Evolutionary conservation across 2,888 invertebrate genomes (phyloP), one percentile per base, ranked within the genome.

Genomic region (Mycogona germanica): DNA sequence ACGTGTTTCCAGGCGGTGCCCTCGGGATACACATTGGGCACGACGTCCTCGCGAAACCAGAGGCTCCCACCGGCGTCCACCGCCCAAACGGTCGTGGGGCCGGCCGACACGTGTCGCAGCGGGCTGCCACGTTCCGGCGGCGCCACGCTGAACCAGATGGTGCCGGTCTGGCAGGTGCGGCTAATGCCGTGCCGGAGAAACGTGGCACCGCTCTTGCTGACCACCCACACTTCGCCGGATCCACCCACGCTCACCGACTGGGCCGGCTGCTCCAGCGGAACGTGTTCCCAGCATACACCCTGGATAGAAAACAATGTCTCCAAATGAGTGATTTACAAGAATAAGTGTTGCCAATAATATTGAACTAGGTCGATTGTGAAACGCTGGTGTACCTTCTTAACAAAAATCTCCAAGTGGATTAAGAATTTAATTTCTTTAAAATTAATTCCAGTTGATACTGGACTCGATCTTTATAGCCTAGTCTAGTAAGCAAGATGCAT

Each of bases 201-300:
- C 2, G 86, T 79, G 60, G 86, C 83, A 35, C 92, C 92, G 72
- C 86, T 88, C 63, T 81, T 79, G 0, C 87, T 87, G 61, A 91
- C 80, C 12, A 83, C 89, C 77, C 87, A 88, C 9, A 85, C 64
- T 19, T 62, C 52, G 29, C 19, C 38, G 3, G 80, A 78, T 58
- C 82, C 81, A 61, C 67, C 67, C 14, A 66, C 62, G 38, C 63
- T 62, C 17, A 68, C 61, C 6, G 64, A 82, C 37, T 79, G 75
- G 58, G 91, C 72, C 2, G 83, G 76, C 68, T 89, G 87, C 64
- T 89, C 87, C 58, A 84, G 83, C 42, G 82, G 77, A 49, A 87
- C 78, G 63, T 87, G 85, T 65, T 84, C 82, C 87, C 87, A 88
- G 55, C 77, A 75, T 28, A 74, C 70, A 37, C 86, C 87, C 53